These are phyloP conservation scores for Pristionchus pacificus DNA, from an alignment of 1,140 invertebrate genomes.

Conservation along the genomic window DNA sequence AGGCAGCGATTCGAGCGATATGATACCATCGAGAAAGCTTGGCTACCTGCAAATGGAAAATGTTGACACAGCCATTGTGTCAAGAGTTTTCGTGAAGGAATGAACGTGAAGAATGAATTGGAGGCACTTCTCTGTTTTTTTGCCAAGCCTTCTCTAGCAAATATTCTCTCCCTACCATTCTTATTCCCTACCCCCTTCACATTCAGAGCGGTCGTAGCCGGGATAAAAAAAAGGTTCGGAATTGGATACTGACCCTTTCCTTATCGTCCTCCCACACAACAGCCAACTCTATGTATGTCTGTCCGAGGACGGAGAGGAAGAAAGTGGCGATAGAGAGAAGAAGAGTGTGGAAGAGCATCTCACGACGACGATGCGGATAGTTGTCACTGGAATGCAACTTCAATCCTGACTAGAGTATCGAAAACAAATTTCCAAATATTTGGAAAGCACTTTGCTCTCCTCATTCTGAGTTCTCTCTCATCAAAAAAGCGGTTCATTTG, in stretches of 20 bases:
- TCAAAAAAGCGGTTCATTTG: no score
- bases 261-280: constrained; percentile 55
- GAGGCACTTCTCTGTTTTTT: no score
- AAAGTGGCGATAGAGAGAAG: constrained; percentile 54
- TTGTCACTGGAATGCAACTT: constrained; percentile 51
- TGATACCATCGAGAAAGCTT: constrained; percentile 31
- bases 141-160: not conserved
- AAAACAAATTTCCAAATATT: no score
- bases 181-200: no score
- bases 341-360: constrained; percentile 53
- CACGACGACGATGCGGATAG: constrained; percentile 47
- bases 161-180: no score
- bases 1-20: constrained; percentile 43
- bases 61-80: no score
- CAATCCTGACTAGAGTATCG: no score
- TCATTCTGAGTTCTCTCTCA: no score
- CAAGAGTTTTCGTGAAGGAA: no score
- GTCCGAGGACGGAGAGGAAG: constrained; percentile 51
- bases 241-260: constrained; percentile 17
- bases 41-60: no score
- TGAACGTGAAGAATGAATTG: not conserved
- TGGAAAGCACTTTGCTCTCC: no score
- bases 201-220: no score
- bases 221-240: not conserved
- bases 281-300: constrained; percentile 54